phyloP scores from a whole-genome alignment of 2,113 vertebrate species.

The Alaudala cheleensis region DNA sequence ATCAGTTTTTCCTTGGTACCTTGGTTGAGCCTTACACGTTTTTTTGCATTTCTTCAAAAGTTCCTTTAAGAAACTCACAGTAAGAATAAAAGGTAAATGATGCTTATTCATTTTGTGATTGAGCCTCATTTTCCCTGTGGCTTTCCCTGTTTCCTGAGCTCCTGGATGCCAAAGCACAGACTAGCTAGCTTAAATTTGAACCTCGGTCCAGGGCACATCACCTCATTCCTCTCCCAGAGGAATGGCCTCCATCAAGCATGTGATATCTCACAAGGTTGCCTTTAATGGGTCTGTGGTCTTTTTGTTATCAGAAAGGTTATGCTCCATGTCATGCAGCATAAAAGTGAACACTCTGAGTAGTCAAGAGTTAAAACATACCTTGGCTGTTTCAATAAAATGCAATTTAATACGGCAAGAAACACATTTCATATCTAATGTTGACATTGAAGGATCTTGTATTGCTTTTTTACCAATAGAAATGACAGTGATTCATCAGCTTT shows the following conservation, averaged over 20 bases:
- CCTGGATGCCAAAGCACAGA: background rate
- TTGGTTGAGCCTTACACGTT: background rate
- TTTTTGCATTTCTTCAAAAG: background rate
- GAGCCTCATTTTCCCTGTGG: background rate
- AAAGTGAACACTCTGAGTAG: background rate
- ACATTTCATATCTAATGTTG: slow-evolving; percentile 63
- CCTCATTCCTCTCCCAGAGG: background rate
- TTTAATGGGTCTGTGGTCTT: background rate
- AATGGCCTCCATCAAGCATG: background rate
- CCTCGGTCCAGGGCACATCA: background rate
- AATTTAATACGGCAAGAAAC: slow-evolving; percentile 61
- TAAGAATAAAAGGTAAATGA: background rate
- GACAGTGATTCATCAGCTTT: slow-evolving; percentile 70
- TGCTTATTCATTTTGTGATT: background rate
- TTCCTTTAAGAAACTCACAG: background rate
- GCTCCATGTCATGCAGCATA: background rate
- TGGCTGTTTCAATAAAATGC: slow-evolving; percentile 63
- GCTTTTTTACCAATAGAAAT: slow-evolving; percentile 68
- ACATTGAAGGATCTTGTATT: slow-evolving; percentile 65
- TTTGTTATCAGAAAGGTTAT: background rate
- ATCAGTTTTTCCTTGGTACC: background rate
- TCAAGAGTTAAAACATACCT: slow-evolving; percentile 56
- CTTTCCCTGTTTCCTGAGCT: background rate
- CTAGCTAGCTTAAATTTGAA: background rate
- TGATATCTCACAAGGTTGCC: background rate